Evolutionary conservation across 2,888 invertebrate genomes (phyloP), one percentile per base, ranked within the genome.

Genomic region (Thera britannica): DNA sequence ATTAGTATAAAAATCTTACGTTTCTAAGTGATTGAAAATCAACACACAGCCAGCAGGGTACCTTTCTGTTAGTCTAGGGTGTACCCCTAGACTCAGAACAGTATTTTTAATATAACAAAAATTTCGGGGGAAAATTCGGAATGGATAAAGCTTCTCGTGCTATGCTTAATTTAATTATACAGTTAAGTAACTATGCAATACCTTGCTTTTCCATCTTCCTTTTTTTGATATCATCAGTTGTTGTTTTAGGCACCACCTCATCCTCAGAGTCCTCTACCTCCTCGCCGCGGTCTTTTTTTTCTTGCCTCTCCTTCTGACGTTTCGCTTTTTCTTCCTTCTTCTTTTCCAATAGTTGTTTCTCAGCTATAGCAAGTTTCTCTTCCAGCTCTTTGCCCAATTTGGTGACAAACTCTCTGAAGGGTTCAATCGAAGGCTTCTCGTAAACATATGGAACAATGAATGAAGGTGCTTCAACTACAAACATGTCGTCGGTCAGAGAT

Each of bases 371-470:
- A 75, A 94, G 95, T 70, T 94, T 89, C 72, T 95, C 95, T 75
- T 95, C 95, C 55, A 97, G 92, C 79, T 95, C 95, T 72, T 95
- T 94, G 49, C 95, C 95, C 72, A 96, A 90, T 77, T 95, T 94
- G 48, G 93, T 93, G 44, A 97, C 95, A 83, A 96, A 96, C 74
- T 96, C 96, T 83, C 96, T 96, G 72, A 98, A 95, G 67, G 96
- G 96, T 79, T 96, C 96, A 4, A 96, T 87, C 1, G 98, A 97
- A 8, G 98, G 97, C 85, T 98, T 98, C 85, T 98, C 98, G 88
- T 98, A 98, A 35, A 98, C 97, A 85, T 98, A 98, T 58, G 98
- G 98, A 76, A 98, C 98, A 83, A 98, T 98, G 83, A 98, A 98
- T 35, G 98, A 98, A 5, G 98, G 98, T 41, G 98, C 98, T 88